A percentile compares a stretch with the other conserved stretches of the same genome.
These are phyloP conservation scores for Motacilla tschutschensis DNA, from an alignment of 2,113 vertebrate genomes.

Conservation along the genomic window DNA sequence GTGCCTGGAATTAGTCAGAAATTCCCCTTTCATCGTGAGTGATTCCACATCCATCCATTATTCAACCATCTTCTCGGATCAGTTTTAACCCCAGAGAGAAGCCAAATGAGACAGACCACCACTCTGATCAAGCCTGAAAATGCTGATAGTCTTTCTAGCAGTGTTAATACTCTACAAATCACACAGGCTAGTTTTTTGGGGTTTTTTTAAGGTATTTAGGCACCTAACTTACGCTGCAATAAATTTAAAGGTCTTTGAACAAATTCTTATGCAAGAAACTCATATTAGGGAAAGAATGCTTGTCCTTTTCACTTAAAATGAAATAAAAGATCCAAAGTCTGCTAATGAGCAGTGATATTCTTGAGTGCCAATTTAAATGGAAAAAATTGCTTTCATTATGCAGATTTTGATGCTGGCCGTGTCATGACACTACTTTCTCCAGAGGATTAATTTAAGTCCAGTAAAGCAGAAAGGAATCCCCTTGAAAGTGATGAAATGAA, in stretches of 20 bases:
- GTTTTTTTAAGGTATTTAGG: not conserved
- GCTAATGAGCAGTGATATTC: conserved; percentile 55
- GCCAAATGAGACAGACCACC: not conserved
- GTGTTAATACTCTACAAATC: not conserved
- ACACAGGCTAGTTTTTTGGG: not conserved
- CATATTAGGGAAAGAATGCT: not conserved
- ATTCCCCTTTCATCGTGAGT: not conserved
- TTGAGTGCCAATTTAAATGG: conserved; percentile 59
- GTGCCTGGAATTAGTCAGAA: not conserved
- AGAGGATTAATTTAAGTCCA: conserved; percentile 71
- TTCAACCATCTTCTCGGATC: not conserved
- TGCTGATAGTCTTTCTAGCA: not conserved
- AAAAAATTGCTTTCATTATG: conserved; percentile 58
- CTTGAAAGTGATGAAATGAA: conserved; percentile 60
- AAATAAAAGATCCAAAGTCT: conserved; percentile 58
- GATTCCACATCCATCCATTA: conserved; percentile 18
- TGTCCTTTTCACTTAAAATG: conserved; percentile 30
- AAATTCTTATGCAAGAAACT: not conserved
- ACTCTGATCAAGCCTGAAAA: not conserved
- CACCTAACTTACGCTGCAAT: not conserved
- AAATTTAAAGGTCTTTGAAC: not conserved
- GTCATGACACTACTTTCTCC: conserved; percentile 53
- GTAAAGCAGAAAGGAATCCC: conserved; percentile 54
- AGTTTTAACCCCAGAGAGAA: conserved; percentile 15
- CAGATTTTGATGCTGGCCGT: conserved; percentile 43